Evolutionary conservation across 2,797 vertebrate genomes (phyloP).

Genomic region (Pogoniulus pusillus): DNA sequence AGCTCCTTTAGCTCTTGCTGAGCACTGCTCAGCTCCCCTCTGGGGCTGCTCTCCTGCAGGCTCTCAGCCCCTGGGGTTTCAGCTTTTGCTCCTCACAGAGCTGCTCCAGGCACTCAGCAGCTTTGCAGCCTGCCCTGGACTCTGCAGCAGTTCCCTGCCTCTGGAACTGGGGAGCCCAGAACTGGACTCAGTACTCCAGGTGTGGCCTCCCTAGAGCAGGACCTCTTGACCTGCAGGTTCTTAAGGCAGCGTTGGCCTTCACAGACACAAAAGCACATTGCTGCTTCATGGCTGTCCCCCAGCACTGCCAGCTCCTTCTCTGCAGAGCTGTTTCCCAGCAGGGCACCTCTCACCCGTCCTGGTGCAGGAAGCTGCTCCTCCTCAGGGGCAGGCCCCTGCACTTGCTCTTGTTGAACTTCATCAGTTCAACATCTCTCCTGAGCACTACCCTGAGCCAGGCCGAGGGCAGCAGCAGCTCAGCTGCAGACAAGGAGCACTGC

Average conservation of each 20-base stretch:
- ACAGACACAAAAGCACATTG: neutral
- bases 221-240: neutral
- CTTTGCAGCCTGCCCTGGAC: too few relatives aligned
- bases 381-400: neutral
- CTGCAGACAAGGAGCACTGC: fast-evolving
- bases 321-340: neutral
- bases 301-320: neutral
- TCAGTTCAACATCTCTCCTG: fast-evolving
- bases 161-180: neutral
- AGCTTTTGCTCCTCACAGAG: too few relatives aligned
- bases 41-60: too few relatives aligned
- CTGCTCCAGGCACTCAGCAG: too few relatives aligned
- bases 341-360: neutral
- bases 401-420: neutral
- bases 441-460: neutral
- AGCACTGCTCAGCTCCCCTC: too few relatives aligned
- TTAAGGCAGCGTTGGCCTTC: neutral
- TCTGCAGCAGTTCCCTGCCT: neutral
- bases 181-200: neutral
- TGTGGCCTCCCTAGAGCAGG: neutral
- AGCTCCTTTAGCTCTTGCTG: too few relatives aligned
- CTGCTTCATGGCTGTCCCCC: too few relatives aligned
- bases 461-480: neutral
- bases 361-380: neutral
- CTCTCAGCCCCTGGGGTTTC: too few relatives aligned